phyloP scores from a whole-genome alignment of 1,140 invertebrate genomes.

The Drosophila subobscura region DNA sequence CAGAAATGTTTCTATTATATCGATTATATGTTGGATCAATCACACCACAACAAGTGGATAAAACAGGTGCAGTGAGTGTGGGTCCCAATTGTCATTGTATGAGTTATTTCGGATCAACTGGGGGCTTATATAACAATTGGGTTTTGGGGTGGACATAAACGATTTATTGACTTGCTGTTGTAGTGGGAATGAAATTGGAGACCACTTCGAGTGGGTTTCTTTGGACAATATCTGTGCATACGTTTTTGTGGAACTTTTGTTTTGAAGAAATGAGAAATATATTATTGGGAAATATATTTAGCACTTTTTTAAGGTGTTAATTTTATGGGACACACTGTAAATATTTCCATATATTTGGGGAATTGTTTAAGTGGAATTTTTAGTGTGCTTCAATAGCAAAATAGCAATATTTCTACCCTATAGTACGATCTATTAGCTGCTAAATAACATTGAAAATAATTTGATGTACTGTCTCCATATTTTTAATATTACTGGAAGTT shows the following conservation, averaged over 20 bases:
- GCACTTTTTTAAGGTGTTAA: too few species aligned
- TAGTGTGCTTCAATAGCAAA: too few species aligned
- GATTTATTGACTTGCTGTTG: conserved; percentile 10
- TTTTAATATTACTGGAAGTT: background rate
- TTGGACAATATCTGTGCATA: too few species aligned
- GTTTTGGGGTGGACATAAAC: conserved; percentile 2
- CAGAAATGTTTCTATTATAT: conserved; percentile 17
- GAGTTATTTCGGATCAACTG: background rate
- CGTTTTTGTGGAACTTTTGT: too few species aligned
- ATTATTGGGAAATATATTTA: too few species aligned
- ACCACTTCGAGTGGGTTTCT: background rate
- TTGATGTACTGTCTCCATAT: background rate
- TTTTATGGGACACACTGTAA: too few species aligned
- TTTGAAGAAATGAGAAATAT: too few species aligned
- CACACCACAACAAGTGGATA: conserved; percentile 9
- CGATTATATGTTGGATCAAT: conserved; percentile 26
- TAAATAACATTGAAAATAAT: too few species aligned
- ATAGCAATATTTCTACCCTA: too few species aligned
- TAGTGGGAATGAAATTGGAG: background rate
- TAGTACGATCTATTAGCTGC: too few species aligned
- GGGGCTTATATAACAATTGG: conserved; percentile 16
- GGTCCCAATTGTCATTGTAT: conserved; percentile 22
- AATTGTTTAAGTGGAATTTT: too few species aligned
- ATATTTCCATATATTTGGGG: too few species aligned
- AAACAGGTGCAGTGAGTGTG: conserved; percentile 31